Percentiles rank a stretch among this genome's conserved stretches.
phyloP scores from a whole-genome alignment of 2,888 invertebrate genomes.

The Trichopria drosophilae region DNA sequence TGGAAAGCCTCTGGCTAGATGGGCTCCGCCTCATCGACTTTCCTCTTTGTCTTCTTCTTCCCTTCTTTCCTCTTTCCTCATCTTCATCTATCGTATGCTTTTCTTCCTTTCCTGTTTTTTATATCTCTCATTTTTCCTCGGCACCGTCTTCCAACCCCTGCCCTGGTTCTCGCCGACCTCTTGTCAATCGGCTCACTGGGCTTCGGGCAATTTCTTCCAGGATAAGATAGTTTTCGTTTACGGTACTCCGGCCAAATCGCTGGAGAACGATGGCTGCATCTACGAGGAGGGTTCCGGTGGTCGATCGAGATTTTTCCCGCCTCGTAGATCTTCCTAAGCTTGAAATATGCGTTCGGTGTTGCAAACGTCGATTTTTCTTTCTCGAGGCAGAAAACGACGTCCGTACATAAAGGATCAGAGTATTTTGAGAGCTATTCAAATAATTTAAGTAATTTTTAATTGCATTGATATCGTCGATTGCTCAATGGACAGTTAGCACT shows the following conservation, averaged over 20 bases:
- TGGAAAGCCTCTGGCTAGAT: constrained; percentile 47
- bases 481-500: no score
- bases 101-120: constrained; percentile 2
- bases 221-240: constrained; percentile 33
- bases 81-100: constrained; percentile 10
- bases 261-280: background rate
- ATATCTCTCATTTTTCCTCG: constrained; percentile 16
- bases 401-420: no score
- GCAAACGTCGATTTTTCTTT: no score
- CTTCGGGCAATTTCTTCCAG: constrained; percentile 33
- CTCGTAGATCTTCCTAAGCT: no score
- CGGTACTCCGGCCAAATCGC: constrained; percentile 16
- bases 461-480: no score
- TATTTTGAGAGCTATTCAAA: no score
- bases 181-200: constrained; percentile 36
- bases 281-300: no score
- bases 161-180: constrained; percentile 3
- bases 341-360: no score
- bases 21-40: constrained; percentile 30
- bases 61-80: constrained; percentile 18
- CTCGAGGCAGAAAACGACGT: no score
- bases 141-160: constrained; percentile 16
- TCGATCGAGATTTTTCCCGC: no score
- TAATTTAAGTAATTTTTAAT: no score
- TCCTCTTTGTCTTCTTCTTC: constrained; percentile 28